Base-by-base conservation (phyloP, 2,888 invertebrate genomes). In the Acronicta psi region DNA sequence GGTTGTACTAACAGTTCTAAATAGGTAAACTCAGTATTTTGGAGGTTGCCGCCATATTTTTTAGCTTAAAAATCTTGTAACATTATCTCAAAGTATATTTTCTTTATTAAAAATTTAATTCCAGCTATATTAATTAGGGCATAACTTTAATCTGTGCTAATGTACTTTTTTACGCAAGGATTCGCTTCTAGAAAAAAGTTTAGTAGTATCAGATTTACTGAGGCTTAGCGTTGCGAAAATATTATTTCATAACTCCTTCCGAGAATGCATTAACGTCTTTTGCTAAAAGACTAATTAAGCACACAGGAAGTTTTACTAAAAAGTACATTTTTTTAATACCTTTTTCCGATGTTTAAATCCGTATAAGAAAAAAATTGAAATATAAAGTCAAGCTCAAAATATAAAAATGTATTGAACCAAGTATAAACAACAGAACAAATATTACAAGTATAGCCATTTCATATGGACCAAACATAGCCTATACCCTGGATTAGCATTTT, bases 91-190 rank as follows among this genome's bases (percentile, higher is more conserved):
- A 25, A 8, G 0, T 7, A 10, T 29, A 34, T 34, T n/a, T 34
- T n/a, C 46, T 67, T 66, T 55, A 67, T 66, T 66, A 66, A 66
- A 65, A 63, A 51, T 58, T 57, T 67, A 60, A 64, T 59, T 53
- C 14, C 42, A 63, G 43, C 55, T 55, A 57, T 62, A 69, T 73
- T 75, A 70, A 75, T 75, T 75, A 73, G 50, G 51, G 34, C 51
- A 56, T 47, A 49, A 59, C 46, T 46, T 62, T 66, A 68, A 75
- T 68, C 70, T 64, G 31, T 34, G 50, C 60, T 67, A 73, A 73
- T 59, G 59, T 75, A 66, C 62, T 64, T 70, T 64, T 73, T 73
- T 55, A 49, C 52, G 29, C 31, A 18, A n/a, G 20, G 43, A 38
- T 40, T 43, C 38, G 50, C 37, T 56, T 23, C 51, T 54, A 56